Conservation (phyloP, 2,113 vertebrate genomes). For the Hippopotamus amphibius region DNA sequence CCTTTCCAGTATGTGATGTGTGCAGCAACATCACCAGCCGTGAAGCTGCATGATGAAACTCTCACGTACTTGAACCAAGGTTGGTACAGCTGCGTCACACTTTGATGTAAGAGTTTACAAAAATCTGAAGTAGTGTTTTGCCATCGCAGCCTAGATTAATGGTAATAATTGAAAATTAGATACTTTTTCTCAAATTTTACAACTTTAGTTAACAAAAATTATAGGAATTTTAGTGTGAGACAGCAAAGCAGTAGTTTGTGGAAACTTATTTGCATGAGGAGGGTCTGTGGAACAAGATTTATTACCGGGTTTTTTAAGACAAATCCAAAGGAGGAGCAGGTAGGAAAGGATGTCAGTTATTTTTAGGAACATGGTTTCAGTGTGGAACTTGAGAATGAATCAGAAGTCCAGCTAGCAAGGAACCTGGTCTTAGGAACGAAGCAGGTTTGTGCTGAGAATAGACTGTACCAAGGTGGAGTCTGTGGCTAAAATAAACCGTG, state of each 20-base stretch:
- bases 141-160: neutral
- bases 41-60: constrained; percentile 91
- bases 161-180: neutral
- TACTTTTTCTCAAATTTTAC: neutral
- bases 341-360: constrained; percentile 51
- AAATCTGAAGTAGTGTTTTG: neutral
- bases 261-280: neutral
- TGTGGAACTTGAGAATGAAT: constrained; percentile 45
- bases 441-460: constrained; percentile 52
- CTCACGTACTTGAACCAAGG: constrained; percentile 93
- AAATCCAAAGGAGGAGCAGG: constrained; percentile 1
- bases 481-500: neutral
- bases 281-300: neutral
- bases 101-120: neutral
- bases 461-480: neutral
- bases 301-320: neutral
- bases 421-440: constrained; percentile 11
- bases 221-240: neutral
- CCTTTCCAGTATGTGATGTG: constrained; percentile 92
- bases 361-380: constrained; percentile 55
- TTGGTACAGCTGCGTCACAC: constrained; percentile 59
- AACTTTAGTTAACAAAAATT: constrained; percentile 1
- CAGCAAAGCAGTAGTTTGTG: neutral
- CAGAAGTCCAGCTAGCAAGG: constrained; percentile 9
- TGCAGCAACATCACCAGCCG: constrained; percentile 90